These are phyloP conservation scores for Drosophila arawakana DNA, from an alignment of 1,140 invertebrate genomes.

Conservation along the genomic window DNA sequence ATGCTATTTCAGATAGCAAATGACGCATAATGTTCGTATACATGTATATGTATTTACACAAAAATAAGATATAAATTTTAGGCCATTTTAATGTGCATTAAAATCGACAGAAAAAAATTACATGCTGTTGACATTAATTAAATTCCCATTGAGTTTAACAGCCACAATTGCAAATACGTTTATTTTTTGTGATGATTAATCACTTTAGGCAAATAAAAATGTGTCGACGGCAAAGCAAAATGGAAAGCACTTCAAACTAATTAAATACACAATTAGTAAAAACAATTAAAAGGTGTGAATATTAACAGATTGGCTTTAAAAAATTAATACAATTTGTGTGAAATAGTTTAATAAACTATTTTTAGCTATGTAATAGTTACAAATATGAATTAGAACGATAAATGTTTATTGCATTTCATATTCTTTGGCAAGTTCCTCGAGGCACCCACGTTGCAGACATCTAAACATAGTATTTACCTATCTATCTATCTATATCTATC, in stretches of 20 bases:
- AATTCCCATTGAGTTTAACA: slow-evolving; percentile 69
- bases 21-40: slow-evolving; percentile 22
- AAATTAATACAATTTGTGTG: no score
- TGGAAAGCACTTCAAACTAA: not conserved
- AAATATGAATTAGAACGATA: slow-evolving; percentile 13
- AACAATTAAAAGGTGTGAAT: not conserved
- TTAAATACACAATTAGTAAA: not conserved
- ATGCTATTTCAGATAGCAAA: slow-evolving; percentile 8
- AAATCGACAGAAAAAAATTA: slow-evolving; percentile 53
- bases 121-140: slow-evolving; percentile 56
- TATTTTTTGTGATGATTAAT: slow-evolving; percentile 61
- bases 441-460: slow-evolving; percentile 15
- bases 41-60: not conserved
- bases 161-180: slow-evolving; percentile 59
- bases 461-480: slow-evolving; percentile 9
- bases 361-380: slow-evolving; percentile 12
- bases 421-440: slow-evolving; percentile 25
- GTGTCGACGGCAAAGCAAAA: slow-evolving; percentile 28
- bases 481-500: not conserved
- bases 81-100: slow-evolving; percentile 47
- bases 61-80: slow-evolving; percentile 22
- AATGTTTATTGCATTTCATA: slow-evolving; percentile 31
- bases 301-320: not conserved
- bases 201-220: slow-evolving; percentile 32
- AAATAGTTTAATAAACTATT: not conserved